Evolutionary conservation across 2,888 invertebrate genomes (phyloP).

Genomic region (Chymomyza amoena): DNA sequence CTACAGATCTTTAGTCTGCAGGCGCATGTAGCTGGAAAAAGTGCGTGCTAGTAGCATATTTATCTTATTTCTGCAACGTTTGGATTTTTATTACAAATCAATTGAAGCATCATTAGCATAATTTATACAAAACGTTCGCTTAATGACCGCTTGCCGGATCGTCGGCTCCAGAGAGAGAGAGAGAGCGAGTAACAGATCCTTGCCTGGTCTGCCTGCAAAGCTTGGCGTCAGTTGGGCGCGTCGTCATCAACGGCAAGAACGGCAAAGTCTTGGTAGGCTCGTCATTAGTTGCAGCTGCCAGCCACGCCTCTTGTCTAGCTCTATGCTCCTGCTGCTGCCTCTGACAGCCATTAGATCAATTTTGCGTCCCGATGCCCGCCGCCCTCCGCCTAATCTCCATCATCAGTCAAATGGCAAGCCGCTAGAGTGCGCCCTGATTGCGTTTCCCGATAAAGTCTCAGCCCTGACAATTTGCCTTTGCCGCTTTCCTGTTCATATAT

Average conservation of each 20-base stretch:
- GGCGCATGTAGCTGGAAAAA: slow-evolving; percentile 39
- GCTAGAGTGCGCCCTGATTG: slow-evolving; percentile 29
- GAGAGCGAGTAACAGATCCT: not conserved
- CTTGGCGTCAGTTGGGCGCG: not conserved
- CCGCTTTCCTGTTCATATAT: not conserved
- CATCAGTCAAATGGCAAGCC: slow-evolving; percentile 76
- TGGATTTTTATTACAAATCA: slow-evolving; percentile 80
- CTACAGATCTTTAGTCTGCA: not conserved
- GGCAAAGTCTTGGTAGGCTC: not conserved
- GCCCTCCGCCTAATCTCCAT: slow-evolving; percentile 74
- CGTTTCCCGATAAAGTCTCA: slow-evolving; percentile 31
- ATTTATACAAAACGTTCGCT: slow-evolving; percentile 79
- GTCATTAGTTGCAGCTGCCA: not conserved
- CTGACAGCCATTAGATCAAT: slow-evolving; percentile 8
- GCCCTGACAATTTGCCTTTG: slow-evolving; percentile 66
- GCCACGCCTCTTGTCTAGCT: not conserved
- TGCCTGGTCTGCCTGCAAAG: not conserved
- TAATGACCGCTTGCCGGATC: slow-evolving; percentile 74
- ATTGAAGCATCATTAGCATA: slow-evolving; percentile 80
- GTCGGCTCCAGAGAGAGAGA: not conserved
- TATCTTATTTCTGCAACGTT: slow-evolving; percentile 76
- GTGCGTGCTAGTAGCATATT: slow-evolving; percentile 78
- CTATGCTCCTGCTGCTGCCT: not conserved
- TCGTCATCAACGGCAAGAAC: not conserved
- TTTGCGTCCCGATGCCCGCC: not conserved